A percentile compares a stretch with the other conserved stretches of the same genome.
Evolutionary conservation across 2,888 invertebrate genomes (phyloP).

Genomic region (Meandrusa payeni): DNA sequence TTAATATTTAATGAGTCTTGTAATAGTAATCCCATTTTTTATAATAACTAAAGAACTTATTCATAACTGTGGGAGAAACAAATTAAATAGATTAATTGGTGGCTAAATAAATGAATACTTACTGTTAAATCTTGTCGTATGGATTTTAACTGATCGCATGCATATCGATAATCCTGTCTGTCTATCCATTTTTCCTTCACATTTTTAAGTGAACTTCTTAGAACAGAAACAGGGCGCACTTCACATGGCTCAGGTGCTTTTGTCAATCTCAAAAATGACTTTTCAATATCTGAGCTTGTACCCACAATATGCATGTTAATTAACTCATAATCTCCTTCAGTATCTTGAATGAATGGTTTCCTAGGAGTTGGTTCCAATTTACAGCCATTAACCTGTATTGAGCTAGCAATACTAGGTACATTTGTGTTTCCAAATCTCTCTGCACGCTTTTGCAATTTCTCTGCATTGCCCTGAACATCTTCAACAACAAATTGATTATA

Average conservation of each 20-base stretch:
- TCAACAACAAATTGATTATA: constrained; percentile 85
- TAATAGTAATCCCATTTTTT: no score
- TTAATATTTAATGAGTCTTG: no score
- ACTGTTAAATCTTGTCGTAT: constrained; percentile 99
- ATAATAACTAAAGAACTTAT: no score
- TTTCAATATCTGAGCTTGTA: constrained; percentile 96
- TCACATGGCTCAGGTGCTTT: constrained; percentile 96
- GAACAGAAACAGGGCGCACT: constrained; percentile 93
- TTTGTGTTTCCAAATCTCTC: constrained; percentile 87
- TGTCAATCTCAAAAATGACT: constrained; percentile 96
- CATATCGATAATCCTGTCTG: constrained; percentile 96
- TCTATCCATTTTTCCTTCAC: constrained; percentile 95
- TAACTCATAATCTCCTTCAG: constrained; percentile 89
- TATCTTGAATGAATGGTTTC: constrained; percentile 78
- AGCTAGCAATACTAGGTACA: constrained; percentile 75
- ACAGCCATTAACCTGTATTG: constrained; percentile 53
- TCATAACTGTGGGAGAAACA: no score
- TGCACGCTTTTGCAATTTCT: constrained; percentile 92
- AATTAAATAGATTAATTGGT: no score
- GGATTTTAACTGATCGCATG: constrained; percentile 99
- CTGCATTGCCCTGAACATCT: constrained; percentile 87
- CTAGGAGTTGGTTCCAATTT: constrained; percentile 52
- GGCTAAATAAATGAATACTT: no score
- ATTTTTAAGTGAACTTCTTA: constrained; percentile 91
- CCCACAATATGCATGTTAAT: constrained; percentile 95